Percentiles rank a stretch among this genome's conserved stretches.
These are phyloP conservation scores for Sandelia bainsii DNA, from an alignment of 2,797 vertebrate species.

Conservation along the genomic window DNA sequence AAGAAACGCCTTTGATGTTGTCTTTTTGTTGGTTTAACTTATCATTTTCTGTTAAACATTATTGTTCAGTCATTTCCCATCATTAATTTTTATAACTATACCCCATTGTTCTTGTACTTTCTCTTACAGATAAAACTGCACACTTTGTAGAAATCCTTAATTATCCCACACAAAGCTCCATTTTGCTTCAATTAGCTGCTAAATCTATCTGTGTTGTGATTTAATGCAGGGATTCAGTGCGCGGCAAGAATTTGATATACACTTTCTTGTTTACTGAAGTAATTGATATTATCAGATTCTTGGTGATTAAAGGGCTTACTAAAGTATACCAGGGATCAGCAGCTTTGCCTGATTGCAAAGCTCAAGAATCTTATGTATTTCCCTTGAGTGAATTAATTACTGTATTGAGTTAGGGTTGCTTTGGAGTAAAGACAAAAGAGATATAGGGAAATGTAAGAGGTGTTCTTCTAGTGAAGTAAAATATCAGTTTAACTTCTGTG, in stretches of 20 bases:
- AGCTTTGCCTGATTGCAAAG: slow-evolving; percentile 65
- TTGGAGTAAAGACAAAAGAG: slow-evolving; percentile 23
- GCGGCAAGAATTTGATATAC: slow-evolving; percentile 65
- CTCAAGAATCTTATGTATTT: slow-evolving; percentile 56
- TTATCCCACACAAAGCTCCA: slow-evolving; percentile 70
- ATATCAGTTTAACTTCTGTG: slow-evolving; percentile 19
- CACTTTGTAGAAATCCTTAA: slow-evolving; percentile 59
- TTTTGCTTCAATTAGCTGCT: slow-evolving; percentile 76
- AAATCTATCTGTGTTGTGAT: slow-evolving; percentile 65
- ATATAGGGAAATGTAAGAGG: slow-evolving; percentile 11
- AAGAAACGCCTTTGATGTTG: neutral
- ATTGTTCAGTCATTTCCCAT: neutral
- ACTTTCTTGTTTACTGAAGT: slow-evolving; percentile 76
- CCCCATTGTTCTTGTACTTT: slow-evolving; percentile 19
- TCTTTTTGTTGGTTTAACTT: neutral
- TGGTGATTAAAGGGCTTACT: slow-evolving; percentile 76
- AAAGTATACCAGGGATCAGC: slow-evolving; percentile 59
- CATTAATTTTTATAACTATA: neutral
- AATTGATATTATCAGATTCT: slow-evolving; percentile 81
- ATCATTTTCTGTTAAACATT: neutral
- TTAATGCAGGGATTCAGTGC: slow-evolving; percentile 69
- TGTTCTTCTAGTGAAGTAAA: slow-evolving; percentile 27
- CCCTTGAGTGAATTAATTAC: slow-evolving; percentile 69
- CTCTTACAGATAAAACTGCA: slow-evolving; percentile 34
- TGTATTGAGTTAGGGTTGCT: slow-evolving; percentile 42